Percentiles rank a stretch among this genome's conserved stretches.
Evolutionary conservation across 2,797 vertebrate genomes (phyloP).

Genomic region (Anolis apletophallus): DNA sequence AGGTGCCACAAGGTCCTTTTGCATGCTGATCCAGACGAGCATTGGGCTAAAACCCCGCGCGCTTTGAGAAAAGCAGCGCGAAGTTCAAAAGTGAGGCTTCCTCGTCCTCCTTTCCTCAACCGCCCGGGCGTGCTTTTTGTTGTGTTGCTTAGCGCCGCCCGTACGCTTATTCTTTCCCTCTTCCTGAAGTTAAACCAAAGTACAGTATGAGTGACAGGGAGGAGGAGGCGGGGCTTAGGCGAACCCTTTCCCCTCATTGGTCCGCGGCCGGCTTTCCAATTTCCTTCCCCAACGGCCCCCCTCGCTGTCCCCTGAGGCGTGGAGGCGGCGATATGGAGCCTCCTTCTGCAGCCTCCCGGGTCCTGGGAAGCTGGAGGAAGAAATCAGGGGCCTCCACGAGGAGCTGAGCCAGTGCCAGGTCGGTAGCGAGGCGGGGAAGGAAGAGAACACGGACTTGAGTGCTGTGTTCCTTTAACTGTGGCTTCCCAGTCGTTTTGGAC

Average conservation of each 20-base stretch:
- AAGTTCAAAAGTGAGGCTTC: too few relatives aligned
- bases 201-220: not conserved
- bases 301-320: too few relatives aligned
- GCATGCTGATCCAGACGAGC: too few relatives aligned
- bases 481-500: too few relatives aligned
- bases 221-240: not conserved
- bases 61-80: too few relatives aligned
- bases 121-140: constrained; percentile 4
- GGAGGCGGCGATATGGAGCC: not conserved
- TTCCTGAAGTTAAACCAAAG: not conserved
- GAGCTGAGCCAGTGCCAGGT: constrained; percentile 93
- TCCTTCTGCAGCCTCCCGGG: constrained; percentile 54
- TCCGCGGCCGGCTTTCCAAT: not conserved
- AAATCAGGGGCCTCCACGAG: constrained; percentile 83
- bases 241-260: constrained; percentile 14
- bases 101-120: not conserved
- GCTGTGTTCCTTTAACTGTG: too few relatives aligned
- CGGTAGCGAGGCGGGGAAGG: constrained; percentile 78
- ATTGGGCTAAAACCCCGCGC: too few relatives aligned
- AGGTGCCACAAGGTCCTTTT: too few relatives aligned
- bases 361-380: constrained; percentile 82
- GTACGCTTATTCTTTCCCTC: not conserved
- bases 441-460: not conserved
- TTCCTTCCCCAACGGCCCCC: not conserved
- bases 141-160: constrained; percentile 22